Conservation (phyloP, 1,140 invertebrate genomes). For the Drosophila seguyi region DNA sequence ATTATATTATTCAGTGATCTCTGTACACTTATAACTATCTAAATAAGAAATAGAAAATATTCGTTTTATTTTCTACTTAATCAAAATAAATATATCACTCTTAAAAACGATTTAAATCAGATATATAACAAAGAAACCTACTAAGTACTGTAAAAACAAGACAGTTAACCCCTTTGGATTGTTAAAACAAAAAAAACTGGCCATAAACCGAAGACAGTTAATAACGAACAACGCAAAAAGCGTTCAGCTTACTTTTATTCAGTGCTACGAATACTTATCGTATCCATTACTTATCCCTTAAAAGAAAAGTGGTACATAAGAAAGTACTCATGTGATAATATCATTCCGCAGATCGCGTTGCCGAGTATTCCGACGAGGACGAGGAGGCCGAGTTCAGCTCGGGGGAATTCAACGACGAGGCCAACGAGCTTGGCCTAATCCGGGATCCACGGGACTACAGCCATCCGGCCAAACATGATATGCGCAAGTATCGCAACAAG, state of each 20-base stretch:
- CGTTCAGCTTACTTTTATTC: conserved; percentile 15
- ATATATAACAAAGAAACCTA: background rate
- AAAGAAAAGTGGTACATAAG: conserved; percentile 7
- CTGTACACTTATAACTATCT: background rate
- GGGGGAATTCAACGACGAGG: conserved; percentile 88
- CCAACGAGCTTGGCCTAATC: conserved; percentile 82
- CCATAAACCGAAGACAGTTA: conserved; percentile 10
- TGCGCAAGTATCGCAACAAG: conserved; percentile 85
- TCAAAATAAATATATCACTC: background rate
- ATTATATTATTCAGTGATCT: background rate
- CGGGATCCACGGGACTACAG: conserved; percentile 73
- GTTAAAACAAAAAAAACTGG: conserved; percentile 1
- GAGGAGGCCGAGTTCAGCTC: conserved; percentile 89
- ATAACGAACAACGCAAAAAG: conserved; percentile 22
- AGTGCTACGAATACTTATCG: conserved; percentile 9
- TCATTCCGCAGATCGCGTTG: conserved; percentile 86
- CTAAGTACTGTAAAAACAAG: background rate
- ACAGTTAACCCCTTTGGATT: conserved; percentile 8
- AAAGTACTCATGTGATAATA: conserved; percentile 3
- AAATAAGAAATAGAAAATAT: background rate
- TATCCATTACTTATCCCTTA: conserved; percentile 22
- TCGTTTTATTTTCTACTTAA: too few relatives aligned
- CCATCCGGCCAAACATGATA: conserved; percentile 81
- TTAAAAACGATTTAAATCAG: background rate
- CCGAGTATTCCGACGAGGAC: conserved; percentile 89